Conservation (phyloP, 2,888 invertebrate species). For the Iphiclides podalirius region DNA sequence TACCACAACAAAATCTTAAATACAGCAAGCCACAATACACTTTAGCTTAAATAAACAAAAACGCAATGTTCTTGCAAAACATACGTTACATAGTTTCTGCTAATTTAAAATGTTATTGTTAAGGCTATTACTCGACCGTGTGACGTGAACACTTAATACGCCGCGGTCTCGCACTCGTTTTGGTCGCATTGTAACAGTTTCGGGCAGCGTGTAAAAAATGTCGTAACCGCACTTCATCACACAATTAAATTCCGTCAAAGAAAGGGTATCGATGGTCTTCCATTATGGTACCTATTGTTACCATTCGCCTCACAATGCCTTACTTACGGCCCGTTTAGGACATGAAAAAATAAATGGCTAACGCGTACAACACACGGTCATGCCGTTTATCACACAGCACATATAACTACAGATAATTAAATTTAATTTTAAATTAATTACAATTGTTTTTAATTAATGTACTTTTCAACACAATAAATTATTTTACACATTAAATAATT, state of each 20-base stretch:
- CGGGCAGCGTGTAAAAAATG: conserved; percentile 51
- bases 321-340: conserved; percentile 75
- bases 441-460: too few relatives aligned
- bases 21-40: too few relatives aligned
- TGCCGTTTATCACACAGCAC: conserved; percentile 4
- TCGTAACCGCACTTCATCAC: conserved; percentile 78
- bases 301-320: conserved; percentile 71
- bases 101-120: background rate
- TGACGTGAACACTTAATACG: conserved; percentile 13
- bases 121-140: background rate
- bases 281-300: conserved; percentile 76
- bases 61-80: too few relatives aligned
- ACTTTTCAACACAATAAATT: too few relatives aligned
- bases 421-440: too few relatives aligned
- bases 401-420: background rate
- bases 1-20: too few relatives aligned
- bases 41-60: too few relatives aligned
- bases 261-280: conserved; percentile 75
- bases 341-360: conserved; percentile 72
- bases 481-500: too few relatives aligned
- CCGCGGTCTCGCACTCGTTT: conserved; percentile 27
- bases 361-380: conserved; percentile 40
- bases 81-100: too few relatives aligned
- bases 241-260: conserved; percentile 76
- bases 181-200: conserved; percentile 42